A percentile compares a stretch with the other conserved stretches of the same genome.
Conservation (phyloP, 2,113 vertebrate genomes). For the Genyomyrus donnyi region DNA sequence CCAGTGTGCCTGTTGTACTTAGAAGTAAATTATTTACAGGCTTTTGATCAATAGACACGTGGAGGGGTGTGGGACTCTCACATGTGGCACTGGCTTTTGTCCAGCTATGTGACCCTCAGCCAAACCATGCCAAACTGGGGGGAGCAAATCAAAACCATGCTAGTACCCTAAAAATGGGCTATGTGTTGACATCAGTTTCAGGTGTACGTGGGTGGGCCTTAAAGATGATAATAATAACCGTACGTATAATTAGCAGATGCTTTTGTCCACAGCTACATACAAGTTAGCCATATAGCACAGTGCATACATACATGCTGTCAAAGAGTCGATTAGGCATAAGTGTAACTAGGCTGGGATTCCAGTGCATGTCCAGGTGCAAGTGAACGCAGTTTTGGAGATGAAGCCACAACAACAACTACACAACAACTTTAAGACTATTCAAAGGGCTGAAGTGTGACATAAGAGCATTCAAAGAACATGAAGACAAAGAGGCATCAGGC, state of each 20-base stretch:
- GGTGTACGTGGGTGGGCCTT: background rate
- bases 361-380: background rate
- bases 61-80: background rate
- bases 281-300: background rate
- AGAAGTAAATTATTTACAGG: slow-evolving; percentile 2
- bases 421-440: background rate
- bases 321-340: background rate
- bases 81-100: background rate
- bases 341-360: background rate
- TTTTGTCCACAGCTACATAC: background rate
- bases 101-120: background rate
- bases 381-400: background rate
- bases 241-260: background rate
- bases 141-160: too few species aligned
- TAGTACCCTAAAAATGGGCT: background rate
- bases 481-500: background rate
- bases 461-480: background rate
- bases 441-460: background rate
- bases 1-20: background rate
- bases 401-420: too few species aligned
- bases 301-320: background rate
- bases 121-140: background rate
- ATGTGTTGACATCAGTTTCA: background rate
- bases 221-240: too few species aligned
- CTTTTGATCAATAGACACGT: background rate